A percentile compares a stretch with the other conserved stretches of the same genome.
Conservation (phyloP, 2,113 vertebrate species). For the Monarcha castaneiventris region DNA sequence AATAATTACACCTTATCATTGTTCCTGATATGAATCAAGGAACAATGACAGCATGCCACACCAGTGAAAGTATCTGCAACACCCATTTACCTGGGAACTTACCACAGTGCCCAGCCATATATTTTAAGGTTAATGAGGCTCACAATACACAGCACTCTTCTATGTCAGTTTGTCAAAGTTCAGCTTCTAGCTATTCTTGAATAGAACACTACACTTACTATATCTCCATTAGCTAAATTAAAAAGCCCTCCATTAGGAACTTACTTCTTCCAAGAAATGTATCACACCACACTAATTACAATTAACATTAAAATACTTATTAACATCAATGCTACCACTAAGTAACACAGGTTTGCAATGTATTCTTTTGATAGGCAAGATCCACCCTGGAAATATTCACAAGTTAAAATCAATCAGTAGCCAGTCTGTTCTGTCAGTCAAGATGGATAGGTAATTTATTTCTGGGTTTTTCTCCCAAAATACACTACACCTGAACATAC, state of each 20-base stretch:
- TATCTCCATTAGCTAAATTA: background rate
- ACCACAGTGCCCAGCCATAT: background rate
- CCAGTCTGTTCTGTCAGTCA: background rate
- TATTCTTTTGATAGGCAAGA: background rate
- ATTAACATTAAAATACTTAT: background rate
- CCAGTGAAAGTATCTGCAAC: background rate
- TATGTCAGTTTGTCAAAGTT: background rate
- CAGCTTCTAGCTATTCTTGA: background rate
- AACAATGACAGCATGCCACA: background rate
- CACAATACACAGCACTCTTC: background rate
- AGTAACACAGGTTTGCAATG: background rate
- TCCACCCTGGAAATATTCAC: background rate
- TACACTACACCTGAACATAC: background rate
- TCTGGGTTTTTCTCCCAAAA: background rate
- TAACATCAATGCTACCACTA: background rate
- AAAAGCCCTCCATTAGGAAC: background rate
- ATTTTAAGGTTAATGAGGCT: background rate
- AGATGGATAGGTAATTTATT: background rate
- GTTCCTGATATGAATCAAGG: background rate
- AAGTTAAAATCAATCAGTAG: background rate
- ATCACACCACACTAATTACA: background rate
- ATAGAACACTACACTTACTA: fast-evolving
- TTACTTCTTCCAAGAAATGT: background rate
- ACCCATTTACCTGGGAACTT: background rate
- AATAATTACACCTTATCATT: background rate